phyloP scores from a whole-genome alignment of 2,888 invertebrate species.

The Lycophotia porphyrea region DNA sequence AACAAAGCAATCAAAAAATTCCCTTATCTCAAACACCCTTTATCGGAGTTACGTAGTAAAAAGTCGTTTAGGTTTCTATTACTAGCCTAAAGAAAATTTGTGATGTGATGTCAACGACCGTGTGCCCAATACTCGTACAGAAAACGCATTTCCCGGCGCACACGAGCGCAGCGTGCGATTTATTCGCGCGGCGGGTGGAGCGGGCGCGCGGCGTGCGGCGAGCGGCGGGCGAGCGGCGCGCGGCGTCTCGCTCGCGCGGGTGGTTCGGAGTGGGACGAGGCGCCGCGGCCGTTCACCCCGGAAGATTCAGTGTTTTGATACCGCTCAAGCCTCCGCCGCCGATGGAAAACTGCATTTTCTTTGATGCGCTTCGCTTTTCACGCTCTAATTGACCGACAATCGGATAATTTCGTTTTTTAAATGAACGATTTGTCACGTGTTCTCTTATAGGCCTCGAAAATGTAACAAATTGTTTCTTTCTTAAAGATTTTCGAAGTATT shows the following conservation, averaged over 20 bases:
- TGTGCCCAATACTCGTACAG: slow-evolving; percentile 87
- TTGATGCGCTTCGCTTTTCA: slow-evolving; percentile 88
- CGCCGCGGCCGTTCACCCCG: slow-evolving; percentile 88
- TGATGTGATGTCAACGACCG: slow-evolving; percentile 86
- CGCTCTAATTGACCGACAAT: slow-evolving; percentile 86
- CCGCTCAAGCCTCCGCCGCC: slow-evolving; percentile 85
- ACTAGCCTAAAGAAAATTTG: slow-evolving; percentile 79
- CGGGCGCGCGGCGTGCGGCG: slow-evolving; percentile 77
- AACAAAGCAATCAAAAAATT: slow-evolving; percentile 15
- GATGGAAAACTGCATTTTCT: slow-evolving; percentile 90
- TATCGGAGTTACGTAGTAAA: slow-evolving; percentile 36
- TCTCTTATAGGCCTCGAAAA: slow-evolving; percentile 10
- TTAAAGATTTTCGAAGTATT: not conserved
- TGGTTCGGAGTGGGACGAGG: slow-evolving; percentile 81
- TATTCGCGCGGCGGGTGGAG: slow-evolving; percentile 79
- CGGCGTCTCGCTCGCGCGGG: slow-evolving; percentile 75
- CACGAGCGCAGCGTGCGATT: slow-evolving; percentile 83
- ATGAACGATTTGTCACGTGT: slow-evolving; percentile 39
- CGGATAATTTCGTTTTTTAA: slow-evolving; percentile 76
- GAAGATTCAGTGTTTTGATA: slow-evolving; percentile 90
- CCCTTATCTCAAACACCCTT: slow-evolving; percentile 24
- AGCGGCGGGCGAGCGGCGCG: slow-evolving; percentile 75
- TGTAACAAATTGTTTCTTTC: not conserved
- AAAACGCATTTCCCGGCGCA: slow-evolving; percentile 88
- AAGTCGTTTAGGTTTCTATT: slow-evolving; percentile 45